Conservation (phyloP, 2,113 vertebrate genomes). For the Perca fluviatilis region DNA sequence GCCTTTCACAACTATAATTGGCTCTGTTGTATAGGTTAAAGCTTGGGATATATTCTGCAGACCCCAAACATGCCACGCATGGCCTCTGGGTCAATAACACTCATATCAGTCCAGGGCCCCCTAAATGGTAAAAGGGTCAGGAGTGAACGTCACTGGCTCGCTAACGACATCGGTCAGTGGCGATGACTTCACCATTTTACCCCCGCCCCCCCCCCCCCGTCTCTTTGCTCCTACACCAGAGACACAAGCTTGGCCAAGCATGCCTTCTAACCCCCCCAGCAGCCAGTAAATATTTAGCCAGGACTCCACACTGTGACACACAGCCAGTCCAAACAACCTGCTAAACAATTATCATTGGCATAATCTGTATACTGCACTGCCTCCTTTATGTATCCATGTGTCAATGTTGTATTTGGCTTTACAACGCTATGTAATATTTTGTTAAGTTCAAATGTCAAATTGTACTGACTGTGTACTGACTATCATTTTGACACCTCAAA, state of each 20-base stretch:
- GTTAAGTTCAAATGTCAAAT: constrained; percentile 53
- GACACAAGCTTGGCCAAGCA: constrained; percentile 67
- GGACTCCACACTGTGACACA: constrained; percentile 78
- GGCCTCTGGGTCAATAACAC: constrained; percentile 86
- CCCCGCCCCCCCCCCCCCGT: not conserved
- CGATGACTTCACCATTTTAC: constrained; percentile 64
- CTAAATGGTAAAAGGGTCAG: constrained; percentile 86
- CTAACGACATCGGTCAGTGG: constrained; percentile 67
- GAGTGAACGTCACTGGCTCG: constrained; percentile 67
- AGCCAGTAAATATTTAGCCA: constrained; percentile 86
- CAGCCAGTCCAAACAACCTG: constrained; percentile 82
- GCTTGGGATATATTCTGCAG: constrained; percentile 86
- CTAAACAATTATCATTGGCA: constrained; percentile 82
- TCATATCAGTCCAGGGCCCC: constrained; percentile 82
- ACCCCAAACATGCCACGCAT: constrained; percentile 86
- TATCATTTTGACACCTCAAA: constrained; percentile 29
- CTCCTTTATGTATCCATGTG: constrained; percentile 71
- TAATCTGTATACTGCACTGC: constrained; percentile 75
- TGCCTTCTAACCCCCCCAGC: constrained; percentile 61
- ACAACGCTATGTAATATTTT: constrained; percentile 45
- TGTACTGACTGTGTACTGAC: constrained; percentile 21
- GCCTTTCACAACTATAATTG: constrained; percentile 85
- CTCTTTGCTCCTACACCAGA: constrained; percentile 52
- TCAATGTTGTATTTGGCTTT: constrained; percentile 64
- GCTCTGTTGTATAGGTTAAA: constrained; percentile 87